Evolutionary conservation across 2,797 vertebrate genomes (phyloP), one percentile per base, ranked within the genome.

Genomic region (Bradypodion ventrale): DNA sequence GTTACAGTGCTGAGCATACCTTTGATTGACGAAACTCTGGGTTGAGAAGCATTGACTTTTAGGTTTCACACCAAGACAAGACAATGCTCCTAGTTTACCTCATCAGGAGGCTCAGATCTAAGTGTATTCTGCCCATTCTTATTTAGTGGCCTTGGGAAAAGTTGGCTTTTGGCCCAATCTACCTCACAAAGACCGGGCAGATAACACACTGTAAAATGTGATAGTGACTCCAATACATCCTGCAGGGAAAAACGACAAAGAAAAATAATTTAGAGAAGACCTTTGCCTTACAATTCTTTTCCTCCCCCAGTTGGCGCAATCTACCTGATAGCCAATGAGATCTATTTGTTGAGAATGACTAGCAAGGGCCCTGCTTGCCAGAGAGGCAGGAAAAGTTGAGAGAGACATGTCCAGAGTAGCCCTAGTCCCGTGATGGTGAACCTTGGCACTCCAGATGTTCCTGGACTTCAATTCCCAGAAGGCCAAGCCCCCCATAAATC

Each of bases 11-110:
- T n/a, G n/a, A n/a, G n/a, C n/a, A n/a, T n/a, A n/a, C n/a, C n/a
- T n/a, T n/a, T n/a, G n/a, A n/a, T n/a, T n/a, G n/a, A n/a, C n/a
- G n/a, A n/a, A n/a, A n/a, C n/a, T n/a, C n/a, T n/a, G n/a, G n/a
- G n/a, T n/a, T n/a, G n/a, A n/a, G n/a, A n/a, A n/a, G n/a, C n/a
- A n/a, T n/a, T n/a, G n/a, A n/a, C n/a, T n/a, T n/a, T n/a, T n/a
- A n/a, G n/a, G n/a, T n/a, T n/a, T n/a, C n/a, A n/a, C n/a, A n/a
- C n/a, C n/a, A n/a, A n/a, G n/a, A 49, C 49, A 83, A 83, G 59
- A 69, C 75, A 83, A 83, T 77, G n/a, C 77, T 68, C 56, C 82
- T 60, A 35, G 12, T n/a, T n/a, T n/a, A n/a, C n/a, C n/a, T n/a
- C n/a, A n/a, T n/a, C 2, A n/a, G n/a, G n/a, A n/a, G n/a, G n/a